Evolutionary conservation across 2,113 vertebrate genomes (phyloP), one percentile per base, ranked within the genome.

Genomic region (Saccopteryx leptura): DNA sequence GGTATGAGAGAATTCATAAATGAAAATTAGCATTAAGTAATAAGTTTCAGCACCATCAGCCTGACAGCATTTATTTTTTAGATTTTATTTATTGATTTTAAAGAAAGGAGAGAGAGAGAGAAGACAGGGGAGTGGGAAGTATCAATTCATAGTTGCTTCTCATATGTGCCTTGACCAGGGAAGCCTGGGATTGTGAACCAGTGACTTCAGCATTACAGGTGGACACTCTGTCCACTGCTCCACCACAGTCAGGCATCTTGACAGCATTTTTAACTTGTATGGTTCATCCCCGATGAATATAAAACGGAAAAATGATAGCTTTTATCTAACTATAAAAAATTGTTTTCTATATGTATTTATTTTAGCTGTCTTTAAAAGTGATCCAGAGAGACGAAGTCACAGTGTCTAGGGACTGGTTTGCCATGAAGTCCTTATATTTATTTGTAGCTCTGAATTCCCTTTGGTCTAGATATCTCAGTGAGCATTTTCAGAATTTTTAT

Each of bases 1-100:
- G 28, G n/a, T 50, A 50, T 80, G 46, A 81, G 23, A 79, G 69
- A 69, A 94, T 76, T 92, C 46, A 17, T 56, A 71, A 90, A 26
- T 93, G 50, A 88, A 88, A 80, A 88, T 88, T 84, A 93, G 9
- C 26, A 58, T 54, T 66, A 68, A 91, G 76, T 66, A 81, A 68
- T 81, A 26, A 48, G 71, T 83, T 91, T 88, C 76, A 82, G 52
- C 39, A 69, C 56, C 21, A 31, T 75, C 52, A 66, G 26, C 50
- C 80, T 65, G 39, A 39, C 39, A 39, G 39, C 39, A 39, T 39
- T 39, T 39, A 39, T 39, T 39, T 39, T 39, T 39, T 39, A 39
- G 39, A 39, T 39, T 39, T 39, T 39, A 39, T 39, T 39, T 39
- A 39, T 39, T 39, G 39, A 39, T 39, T 39, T 39, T 39, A 39